Evolutionary conservation across 1,140 invertebrate genomes (phyloP).

Genomic region (Dryas iulia): DNA sequence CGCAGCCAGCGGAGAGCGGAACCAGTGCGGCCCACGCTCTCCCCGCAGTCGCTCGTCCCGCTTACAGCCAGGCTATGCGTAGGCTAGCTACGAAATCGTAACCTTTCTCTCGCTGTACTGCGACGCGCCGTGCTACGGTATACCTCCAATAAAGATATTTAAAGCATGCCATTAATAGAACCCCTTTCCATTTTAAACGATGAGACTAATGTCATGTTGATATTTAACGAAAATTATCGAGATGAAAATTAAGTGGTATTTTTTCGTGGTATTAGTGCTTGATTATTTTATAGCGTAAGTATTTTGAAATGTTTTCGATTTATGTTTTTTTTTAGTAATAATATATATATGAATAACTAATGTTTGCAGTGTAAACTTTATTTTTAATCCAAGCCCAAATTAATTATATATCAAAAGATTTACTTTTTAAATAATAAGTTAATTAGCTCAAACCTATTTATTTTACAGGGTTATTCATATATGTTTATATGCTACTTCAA

Average conservation of each 20-base stretch:
- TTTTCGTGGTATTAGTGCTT: conserved; percentile 26
- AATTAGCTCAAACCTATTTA: too few relatives aligned
- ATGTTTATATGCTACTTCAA: too few relatives aligned
- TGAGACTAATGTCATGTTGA: conserved; percentile 56
- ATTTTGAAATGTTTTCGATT: conserved; percentile 4
- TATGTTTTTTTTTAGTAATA: too few relatives aligned
- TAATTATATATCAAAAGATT: too few relatives aligned
- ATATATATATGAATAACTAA: too few relatives aligned
- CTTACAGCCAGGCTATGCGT: conserved; percentile 1
- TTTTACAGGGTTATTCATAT: too few relatives aligned
- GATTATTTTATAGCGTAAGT: conserved; percentile 18
- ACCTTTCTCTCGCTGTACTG: conserved; percentile 50
- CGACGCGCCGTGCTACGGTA: conserved; percentile 20
- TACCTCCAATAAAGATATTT: conserved; percentile 46
- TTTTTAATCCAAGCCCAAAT: too few relatives aligned
- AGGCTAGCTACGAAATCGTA: conserved; percentile 44
- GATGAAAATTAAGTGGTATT: conserved; percentile 54
- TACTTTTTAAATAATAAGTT: too few relatives aligned
- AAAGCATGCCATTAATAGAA: conserved; percentile 58
- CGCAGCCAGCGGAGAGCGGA: conserved; percentile 55
- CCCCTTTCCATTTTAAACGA: conserved; percentile 52
- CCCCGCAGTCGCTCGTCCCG: conserved; percentile 54
- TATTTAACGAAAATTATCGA: conserved; percentile 56
- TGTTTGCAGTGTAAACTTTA: too few relatives aligned
- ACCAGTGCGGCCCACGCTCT: conserved; percentile 73